Conservation (phyloP, 2,113 vertebrate species). For the Motacilla alba region DNA sequence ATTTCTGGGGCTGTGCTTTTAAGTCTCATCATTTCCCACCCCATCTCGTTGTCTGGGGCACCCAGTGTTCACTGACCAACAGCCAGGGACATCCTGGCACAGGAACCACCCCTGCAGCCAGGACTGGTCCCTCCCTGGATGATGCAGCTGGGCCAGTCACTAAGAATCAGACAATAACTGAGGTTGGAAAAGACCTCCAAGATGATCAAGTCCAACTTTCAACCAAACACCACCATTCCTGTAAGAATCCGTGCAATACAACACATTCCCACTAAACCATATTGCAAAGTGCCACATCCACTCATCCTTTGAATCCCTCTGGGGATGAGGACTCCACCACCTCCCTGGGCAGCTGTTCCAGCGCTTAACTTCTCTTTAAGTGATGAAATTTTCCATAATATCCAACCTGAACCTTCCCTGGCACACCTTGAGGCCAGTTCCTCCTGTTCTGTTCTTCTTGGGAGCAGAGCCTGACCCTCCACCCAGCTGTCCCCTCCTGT, state of each 20-base stretch:
- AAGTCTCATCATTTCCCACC: not conserved
- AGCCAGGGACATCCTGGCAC: not conserved
- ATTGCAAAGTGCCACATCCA: not conserved
- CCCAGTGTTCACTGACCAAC: too few species aligned
- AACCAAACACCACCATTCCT: too few species aligned
- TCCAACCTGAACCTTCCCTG: not conserved
- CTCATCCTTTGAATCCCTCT: fast-evolving
- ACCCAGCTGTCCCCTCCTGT: not conserved
- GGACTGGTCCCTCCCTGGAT: not conserved
- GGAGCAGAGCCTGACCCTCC: fast-evolving
- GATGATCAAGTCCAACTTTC: not conserved
- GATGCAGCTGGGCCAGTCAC: not conserved
- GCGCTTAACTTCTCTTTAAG: not conserved
- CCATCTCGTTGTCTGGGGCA: not conserved
- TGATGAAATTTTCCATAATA: not conserved
- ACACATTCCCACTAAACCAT: not conserved
- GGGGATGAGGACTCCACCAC: not conserved
- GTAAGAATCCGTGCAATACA: too few species aligned
- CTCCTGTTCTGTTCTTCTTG: not conserved
- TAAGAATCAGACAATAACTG: not conserved
- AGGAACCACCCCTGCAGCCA: not conserved
- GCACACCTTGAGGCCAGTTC: not conserved
- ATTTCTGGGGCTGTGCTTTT: not conserved
- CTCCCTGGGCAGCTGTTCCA: not conserved
- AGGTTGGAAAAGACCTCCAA: not conserved